Evolutionary conservation across 2,113 vertebrate species (phyloP).

Genomic region (Psittacula cyanocephala): DNA sequence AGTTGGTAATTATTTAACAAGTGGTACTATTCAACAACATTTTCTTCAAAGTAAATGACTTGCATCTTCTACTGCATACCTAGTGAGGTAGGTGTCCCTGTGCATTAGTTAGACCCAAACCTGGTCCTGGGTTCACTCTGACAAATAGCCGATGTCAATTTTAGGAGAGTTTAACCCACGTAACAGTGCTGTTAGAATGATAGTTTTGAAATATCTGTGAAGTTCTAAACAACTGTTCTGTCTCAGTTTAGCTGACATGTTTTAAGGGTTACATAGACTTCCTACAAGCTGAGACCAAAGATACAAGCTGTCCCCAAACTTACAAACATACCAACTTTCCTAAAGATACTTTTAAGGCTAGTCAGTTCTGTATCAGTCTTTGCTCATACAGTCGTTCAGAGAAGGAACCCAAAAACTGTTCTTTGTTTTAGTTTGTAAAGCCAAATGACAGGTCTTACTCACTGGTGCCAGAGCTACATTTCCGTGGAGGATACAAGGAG

Average conservation of each 20-base stretch:
- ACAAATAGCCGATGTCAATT: background rate
- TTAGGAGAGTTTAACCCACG: background rate
- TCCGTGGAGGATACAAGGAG: background rate
- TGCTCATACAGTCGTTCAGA: background rate
- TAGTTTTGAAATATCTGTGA: background rate
- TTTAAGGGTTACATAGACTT: background rate
- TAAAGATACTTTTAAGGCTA: background rate
- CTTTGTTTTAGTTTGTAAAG: background rate
- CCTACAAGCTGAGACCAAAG: background rate
- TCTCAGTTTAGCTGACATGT: background rate
- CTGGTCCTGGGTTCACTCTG: background rate
- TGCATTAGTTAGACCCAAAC: background rate
- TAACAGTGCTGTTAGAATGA: background rate
- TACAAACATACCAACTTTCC: background rate
- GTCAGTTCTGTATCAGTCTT: background rate
- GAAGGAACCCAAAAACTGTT: background rate
- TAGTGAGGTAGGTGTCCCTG: background rate
- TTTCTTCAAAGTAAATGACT: background rate
- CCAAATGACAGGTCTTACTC: background rate
- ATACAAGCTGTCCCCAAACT: background rate
- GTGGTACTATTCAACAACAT: background rate
- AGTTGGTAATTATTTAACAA: background rate
- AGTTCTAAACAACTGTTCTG: background rate
- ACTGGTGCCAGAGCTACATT: background rate
- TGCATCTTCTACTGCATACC: fast-evolving